Evolutionary conservation across 2,797 vertebrate species (phyloP).

Genomic region (Monodelphis domestica): DNA sequence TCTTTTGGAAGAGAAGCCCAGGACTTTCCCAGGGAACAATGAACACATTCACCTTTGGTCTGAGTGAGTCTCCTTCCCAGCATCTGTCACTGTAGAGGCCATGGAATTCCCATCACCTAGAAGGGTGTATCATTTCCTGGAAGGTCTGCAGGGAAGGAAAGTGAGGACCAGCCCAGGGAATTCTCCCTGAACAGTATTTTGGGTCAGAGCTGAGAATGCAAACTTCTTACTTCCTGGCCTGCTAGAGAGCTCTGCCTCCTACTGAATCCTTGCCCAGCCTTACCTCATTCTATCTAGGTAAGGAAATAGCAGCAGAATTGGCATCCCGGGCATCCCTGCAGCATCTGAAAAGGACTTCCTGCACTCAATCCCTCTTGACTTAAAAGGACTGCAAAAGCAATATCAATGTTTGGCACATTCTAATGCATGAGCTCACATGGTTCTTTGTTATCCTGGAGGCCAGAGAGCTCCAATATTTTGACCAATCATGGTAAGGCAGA

Average conservation of each 20-base stretch:
- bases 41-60: background rate
- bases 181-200: slow-evolving; percentile 51
- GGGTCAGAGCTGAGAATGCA: background rate
- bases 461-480: no score
- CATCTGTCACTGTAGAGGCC: background rate
- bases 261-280: background rate
- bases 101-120: background rate
- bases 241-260: background rate
- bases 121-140: background rate
- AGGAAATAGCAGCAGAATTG: background rate
- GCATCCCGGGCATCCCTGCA: background rate
- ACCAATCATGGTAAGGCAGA: background rate
- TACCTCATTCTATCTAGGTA: slow-evolving; percentile 27
- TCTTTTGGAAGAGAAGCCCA: background rate
- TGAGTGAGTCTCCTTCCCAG: background rate
- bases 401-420: background rate
- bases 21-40: background rate
- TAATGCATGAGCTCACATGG: no score
- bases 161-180: fast-evolving
- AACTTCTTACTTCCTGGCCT: slow-evolving; percentile 25
- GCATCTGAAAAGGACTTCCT: background rate
- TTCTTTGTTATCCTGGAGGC: no score
- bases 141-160: background rate
- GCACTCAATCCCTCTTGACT: background rate
- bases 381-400: background rate